Evolutionary conservation across 23 tunicate species (phyloP).

Genomic region (Styela plicata): DNA sequence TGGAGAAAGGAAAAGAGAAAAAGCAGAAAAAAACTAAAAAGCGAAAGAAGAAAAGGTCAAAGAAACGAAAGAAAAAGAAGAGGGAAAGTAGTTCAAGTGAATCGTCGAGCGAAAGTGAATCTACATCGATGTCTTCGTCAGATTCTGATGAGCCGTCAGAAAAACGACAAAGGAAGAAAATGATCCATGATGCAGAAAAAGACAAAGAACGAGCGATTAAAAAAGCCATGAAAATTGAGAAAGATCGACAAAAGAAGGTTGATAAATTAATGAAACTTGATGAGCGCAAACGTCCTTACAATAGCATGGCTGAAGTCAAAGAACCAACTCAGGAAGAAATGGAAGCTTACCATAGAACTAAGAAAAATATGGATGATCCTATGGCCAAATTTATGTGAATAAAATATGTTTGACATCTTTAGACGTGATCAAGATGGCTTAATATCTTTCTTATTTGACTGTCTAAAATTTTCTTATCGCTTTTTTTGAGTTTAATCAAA

Average conservation of each 20-base stretch:
- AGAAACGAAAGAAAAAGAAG: conserved; percentile 32
- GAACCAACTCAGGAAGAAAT: conserved; percentile 92
- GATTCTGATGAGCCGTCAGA: conserved; percentile 71
- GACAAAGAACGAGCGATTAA: conserved; percentile 39
- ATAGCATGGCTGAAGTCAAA: conserved; percentile 59
- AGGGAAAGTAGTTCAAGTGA: neutral
- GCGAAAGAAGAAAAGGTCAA: conserved; percentile 38
- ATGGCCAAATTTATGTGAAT: conserved; percentile 39
- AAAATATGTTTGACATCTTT: too few relatives aligned
- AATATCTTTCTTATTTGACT: too few relatives aligned
- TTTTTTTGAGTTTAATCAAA: too few relatives aligned
- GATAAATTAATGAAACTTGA: conserved; percentile 53
- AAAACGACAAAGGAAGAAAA: conserved; percentile 47
- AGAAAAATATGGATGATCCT: conserved; percentile 75
- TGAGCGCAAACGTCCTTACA: conserved; percentile 87
- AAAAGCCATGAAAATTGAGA: conserved; percentile 55
- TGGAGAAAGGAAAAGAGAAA: conserved; percentile 52
- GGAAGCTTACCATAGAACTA: conserved; percentile 78
- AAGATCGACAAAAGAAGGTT: conserved; percentile 46
- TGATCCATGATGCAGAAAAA: conserved; percentile 46
- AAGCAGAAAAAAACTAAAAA: conserved; percentile 51
- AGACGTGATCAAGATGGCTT: too few relatives aligned
- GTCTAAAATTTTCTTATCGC: too few relatives aligned
- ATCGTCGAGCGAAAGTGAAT: conserved; percentile 13
- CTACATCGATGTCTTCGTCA: conserved; percentile 30